Conservation (phyloP, 2,888 invertebrate genomes). For the Drosophila lutescens region DNA sequence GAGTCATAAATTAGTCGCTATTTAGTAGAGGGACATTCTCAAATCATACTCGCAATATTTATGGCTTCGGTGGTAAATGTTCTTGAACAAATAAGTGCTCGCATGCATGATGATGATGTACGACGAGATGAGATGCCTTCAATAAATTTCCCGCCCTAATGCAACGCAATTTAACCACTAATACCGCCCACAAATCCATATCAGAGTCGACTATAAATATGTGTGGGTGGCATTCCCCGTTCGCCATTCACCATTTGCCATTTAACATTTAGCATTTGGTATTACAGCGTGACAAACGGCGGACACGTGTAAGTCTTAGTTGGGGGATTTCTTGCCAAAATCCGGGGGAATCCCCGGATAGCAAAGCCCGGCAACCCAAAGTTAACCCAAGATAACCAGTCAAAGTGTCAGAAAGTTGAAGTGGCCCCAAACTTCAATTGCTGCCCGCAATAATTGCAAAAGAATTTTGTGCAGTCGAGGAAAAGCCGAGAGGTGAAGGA, state of each 20-base stretch:
- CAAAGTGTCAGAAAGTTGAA: slow-evolving; percentile 22
- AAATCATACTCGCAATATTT: not conserved
- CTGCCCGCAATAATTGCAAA: slow-evolving; percentile 21
- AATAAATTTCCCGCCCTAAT: not conserved
- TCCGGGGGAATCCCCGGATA: not conserved
- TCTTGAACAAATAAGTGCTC: not conserved
- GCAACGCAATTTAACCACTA: not conserved
- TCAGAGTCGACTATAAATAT: not conserved
- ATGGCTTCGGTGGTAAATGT: not conserved
- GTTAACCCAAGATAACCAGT: slow-evolving; percentile 3
- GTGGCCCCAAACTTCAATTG: slow-evolving; percentile 10
- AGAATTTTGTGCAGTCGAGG: slow-evolving; percentile 6
- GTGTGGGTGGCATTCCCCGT: not conserved
- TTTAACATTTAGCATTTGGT: not conserved
- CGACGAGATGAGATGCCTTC: not conserved
- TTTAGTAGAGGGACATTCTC: not conserved
- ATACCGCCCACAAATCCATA: not conserved
- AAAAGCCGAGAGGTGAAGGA: too few species aligned
- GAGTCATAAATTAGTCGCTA: not conserved
- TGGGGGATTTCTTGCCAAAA: not conserved
- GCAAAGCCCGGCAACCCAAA: not conserved
- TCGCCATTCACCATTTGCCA: too few species aligned
- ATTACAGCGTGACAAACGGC: not conserved
- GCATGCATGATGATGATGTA: not conserved
- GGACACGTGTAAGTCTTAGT: not conserved